Conservation (phyloP, 2,888 invertebrate species). For the Orchestes rusci region DNA sequence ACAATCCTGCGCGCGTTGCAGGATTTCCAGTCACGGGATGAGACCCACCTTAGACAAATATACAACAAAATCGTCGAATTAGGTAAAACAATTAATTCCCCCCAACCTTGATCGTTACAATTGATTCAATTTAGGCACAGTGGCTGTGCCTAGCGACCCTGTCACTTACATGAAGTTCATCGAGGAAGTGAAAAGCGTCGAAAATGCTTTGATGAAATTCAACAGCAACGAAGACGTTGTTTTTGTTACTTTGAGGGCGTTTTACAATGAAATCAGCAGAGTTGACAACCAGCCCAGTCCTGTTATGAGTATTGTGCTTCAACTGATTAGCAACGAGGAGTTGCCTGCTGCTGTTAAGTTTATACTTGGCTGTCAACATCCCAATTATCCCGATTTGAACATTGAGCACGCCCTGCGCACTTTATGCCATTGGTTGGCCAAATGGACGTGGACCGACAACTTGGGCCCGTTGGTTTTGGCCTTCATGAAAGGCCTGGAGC, state of each 20-base stretch:
- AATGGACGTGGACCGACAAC: conserved; percentile 56
- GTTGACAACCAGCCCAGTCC: conserved; percentile 52
- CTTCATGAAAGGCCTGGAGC: conserved; percentile 50
- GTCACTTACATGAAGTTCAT: conserved; percentile 37
- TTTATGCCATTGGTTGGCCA: conserved; percentile 61
- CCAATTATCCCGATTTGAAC: conserved; percentile 45
- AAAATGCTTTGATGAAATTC: conserved; percentile 37
- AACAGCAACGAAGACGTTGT: conserved; percentile 47
- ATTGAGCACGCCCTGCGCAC: conserved; percentile 56
- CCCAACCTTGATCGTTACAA: too few relatives aligned
- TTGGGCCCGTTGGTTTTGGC: conserved; percentile 61
- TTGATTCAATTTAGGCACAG: conserved; percentile 44
- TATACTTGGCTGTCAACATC: conserved; percentile 40
- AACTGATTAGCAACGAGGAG: conserved; percentile 38
- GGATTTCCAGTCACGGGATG: conserved; percentile 41
- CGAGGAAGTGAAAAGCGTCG: conserved; percentile 36
- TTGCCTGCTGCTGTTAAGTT: conserved; percentile 44
- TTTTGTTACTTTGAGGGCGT: conserved; percentile 50
- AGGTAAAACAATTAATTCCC: too few relatives aligned
- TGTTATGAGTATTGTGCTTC: conserved; percentile 54
- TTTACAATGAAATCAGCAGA: conserved; percentile 56
- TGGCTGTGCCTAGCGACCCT: conserved; percentile 38
- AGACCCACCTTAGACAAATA: conserved; percentile 44
- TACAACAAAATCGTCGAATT: conserved; percentile 48
- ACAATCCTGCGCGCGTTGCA: conserved; percentile 49